A percentile compares a stretch with the other conserved stretches of the same genome.
phyloP scores from a whole-genome alignment of 2,113 vertebrate species.

The Erythrocercus mccallii region DNA sequence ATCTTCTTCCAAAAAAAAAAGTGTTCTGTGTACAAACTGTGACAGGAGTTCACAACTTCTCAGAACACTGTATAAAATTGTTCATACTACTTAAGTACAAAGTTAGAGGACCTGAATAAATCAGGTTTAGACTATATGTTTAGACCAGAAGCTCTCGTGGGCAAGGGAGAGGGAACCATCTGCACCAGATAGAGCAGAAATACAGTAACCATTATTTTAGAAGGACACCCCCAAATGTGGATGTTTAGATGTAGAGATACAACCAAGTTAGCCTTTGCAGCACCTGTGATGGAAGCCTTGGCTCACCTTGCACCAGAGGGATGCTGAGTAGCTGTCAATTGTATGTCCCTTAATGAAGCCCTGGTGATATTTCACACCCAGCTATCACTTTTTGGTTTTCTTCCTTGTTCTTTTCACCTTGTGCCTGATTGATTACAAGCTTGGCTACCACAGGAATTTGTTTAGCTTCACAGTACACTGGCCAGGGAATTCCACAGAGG shows the following conservation, averaged over 20 bases:
- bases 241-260: neutral
- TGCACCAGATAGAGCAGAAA: rapidly evolving
- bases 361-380: neutral
- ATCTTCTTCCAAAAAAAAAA: neutral
- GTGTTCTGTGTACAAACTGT: neutral
- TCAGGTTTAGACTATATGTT: neutral
- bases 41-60: neutral
- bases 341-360: neutral
- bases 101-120: neutral
- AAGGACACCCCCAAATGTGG: neutral
- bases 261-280: neutral
- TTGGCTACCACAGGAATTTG: neutral
- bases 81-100: neutral
- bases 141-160: neutral
- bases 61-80: neutral
- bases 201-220: neutral
- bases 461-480: rapidly evolving
- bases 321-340: neutral
- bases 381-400: neutral
- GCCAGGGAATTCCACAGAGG: neutral
- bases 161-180: neutral
- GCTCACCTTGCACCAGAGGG: neutral
- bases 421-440: neutral
- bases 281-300: neutral
- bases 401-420: neutral